Evolutionary conservation across 2,797 vertebrate species (phyloP).

Genomic region (Schizothorax lantsangensis): DNA sequence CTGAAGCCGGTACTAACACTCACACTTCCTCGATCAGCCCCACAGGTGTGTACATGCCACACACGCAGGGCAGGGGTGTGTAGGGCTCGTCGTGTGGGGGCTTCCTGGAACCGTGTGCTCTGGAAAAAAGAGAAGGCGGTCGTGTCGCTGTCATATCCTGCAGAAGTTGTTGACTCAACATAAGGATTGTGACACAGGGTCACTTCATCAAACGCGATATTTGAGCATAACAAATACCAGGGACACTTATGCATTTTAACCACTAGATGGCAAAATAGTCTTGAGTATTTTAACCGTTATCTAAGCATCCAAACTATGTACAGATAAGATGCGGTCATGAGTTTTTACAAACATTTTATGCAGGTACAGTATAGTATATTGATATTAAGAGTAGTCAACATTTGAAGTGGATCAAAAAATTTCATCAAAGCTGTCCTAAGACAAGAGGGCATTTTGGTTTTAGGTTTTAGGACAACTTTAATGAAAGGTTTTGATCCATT

Average conservation of each 20-base stretch:
- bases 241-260: not conserved
- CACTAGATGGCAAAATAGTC: constrained; percentile 25
- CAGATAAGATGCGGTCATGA: not conserved
- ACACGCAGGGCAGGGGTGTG: not conserved
- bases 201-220: not conserved
- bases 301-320: not conserved
- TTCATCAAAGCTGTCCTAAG: too few relatives aligned
- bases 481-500: too few relatives aligned
- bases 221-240: not conserved
- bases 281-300: not conserved
- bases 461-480: too few relatives aligned
- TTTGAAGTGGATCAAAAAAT: too few relatives aligned
- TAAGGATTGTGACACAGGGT: not conserved
- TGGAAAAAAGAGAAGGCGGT: not conserved
- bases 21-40: constrained; percentile 14
- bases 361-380: not conserved
- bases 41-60: not conserved
- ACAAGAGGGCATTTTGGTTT: too few relatives aligned
- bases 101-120: not conserved
- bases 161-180: not conserved
- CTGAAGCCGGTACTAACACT: not conserved
- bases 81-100: not conserved
- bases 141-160: not conserved
- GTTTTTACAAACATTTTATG: not conserved
- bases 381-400: not conserved